Evolutionary conservation across 2,113 vertebrate genomes (phyloP).

Genomic region (Struthio camelus): DNA sequence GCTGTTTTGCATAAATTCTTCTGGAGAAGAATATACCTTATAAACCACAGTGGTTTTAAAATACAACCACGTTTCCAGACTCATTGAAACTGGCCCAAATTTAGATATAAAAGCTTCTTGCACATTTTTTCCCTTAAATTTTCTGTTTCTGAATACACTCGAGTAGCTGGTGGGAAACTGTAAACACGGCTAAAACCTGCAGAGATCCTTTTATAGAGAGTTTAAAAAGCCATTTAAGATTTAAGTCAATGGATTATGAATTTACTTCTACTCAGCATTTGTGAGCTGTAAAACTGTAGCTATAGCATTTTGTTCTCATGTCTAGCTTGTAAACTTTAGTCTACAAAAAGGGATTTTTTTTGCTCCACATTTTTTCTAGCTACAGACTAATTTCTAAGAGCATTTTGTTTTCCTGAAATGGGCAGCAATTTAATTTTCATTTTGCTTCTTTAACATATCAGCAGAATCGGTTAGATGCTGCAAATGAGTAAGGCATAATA

Average conservation of each 20-base stretch:
- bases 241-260: neutral
- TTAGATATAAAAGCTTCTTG: neutral
- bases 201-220: neutral
- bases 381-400: slow-evolving; percentile 43
- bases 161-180: slow-evolving; percentile 3
- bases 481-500: slow-evolving; percentile 49
- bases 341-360: slow-evolving; percentile 10
- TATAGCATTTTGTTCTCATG: neutral
- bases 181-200: slow-evolving; percentile 42
- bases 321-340: neutral
- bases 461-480: slow-evolving; percentile 48
- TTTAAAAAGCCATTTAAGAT: slow-evolving; percentile 41
- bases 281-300: neutral
- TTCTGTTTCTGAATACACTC: neutral
- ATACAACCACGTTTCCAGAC: neutral
- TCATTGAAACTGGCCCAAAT: neutral
- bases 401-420: slow-evolving; percentile 53
- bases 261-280: slow-evolving; percentile 16
- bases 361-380: slow-evolving; percentile 14
- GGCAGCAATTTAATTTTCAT: slow-evolving; percentile 52
- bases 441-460: slow-evolving; percentile 42
- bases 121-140: neutral
- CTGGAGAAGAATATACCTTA: neutral
- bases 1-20: neutral
- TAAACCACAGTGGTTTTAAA: neutral